phyloP scores from a whole-genome alignment of 1,140 invertebrate species.

The Medauroidea extradentata region DNA sequence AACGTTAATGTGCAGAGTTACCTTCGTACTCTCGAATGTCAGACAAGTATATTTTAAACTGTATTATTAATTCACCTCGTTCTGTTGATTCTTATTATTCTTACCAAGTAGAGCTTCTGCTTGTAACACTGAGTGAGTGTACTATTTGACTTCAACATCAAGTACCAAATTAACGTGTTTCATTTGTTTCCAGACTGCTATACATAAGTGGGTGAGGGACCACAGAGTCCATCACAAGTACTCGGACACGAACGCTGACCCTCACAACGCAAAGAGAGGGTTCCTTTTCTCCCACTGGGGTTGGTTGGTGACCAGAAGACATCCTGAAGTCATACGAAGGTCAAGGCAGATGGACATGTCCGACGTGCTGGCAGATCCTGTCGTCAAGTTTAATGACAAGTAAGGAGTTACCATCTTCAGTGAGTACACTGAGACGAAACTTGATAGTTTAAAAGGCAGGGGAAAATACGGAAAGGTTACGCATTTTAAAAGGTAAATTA shows the following conservation, averaged over 20 bases:
- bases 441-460: too few species aligned
- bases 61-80: neutral
- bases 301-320: slow-evolving; percentile 82
- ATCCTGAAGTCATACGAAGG: slow-evolving; percentile 70
- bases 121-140: neutral
- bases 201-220: slow-evolving; percentile 68
- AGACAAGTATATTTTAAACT: too few species aligned
- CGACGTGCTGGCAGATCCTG: slow-evolving; percentile 70
- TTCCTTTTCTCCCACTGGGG: slow-evolving; percentile 91
- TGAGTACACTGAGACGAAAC: too few species aligned
- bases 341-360: slow-evolving; percentile 71
- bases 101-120: neutral
- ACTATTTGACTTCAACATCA: neutral
- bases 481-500: too few species aligned
- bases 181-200: slow-evolving; percentile 47
- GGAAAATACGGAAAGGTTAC: too few species aligned
- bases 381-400: slow-evolving; percentile 63
- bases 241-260: slow-evolving; percentile 85
- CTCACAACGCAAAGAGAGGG: slow-evolving; percentile 81
- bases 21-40: too few species aligned
- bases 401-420: too few species aligned
- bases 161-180: neutral
- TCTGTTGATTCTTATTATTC: neutral
- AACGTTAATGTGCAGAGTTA: too few species aligned
- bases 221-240: slow-evolving; percentile 89